Percentiles rank a stretch among this genome's conserved stretches.
These are phyloP conservation scores for Eupithecia subfuscata DNA, from an alignment of 2,888 invertebrate genomes.

Conservation along the genomic window DNA sequence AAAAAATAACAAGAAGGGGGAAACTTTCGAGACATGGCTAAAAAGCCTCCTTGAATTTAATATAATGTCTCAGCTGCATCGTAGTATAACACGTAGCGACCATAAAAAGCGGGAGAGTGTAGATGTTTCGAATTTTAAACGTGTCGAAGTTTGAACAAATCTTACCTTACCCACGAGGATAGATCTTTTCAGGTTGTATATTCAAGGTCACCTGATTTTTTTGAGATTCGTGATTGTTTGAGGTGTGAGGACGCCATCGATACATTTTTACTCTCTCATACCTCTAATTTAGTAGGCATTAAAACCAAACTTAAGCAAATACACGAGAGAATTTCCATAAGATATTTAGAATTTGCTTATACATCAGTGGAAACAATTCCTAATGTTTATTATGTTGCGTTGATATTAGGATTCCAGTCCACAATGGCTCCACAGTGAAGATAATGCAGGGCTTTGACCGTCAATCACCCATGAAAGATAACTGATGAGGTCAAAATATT, in stretches of 20 bases:
- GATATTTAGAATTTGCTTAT: no score
- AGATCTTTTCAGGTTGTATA: neutral
- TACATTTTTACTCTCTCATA: no score
- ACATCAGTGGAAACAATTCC: no score
- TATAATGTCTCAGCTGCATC: conserved; percentile 41
- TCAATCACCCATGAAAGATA: neutral
- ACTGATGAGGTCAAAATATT: neutral
- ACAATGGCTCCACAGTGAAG: neutral
- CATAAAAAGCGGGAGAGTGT: conserved; percentile 40
- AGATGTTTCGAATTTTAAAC: conserved; percentile 44
- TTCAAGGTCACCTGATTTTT: neutral
- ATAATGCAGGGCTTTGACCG: neutral
- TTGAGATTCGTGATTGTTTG: no score
- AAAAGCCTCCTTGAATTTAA: conserved; percentile 39
- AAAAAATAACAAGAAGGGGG: neutral
- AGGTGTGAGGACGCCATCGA: no score
- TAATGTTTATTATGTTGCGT: no score
- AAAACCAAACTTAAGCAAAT: neutral
- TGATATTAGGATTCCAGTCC: neutral
- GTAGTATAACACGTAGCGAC: conserved; percentile 36
- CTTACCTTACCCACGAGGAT: conserved; percentile 27
- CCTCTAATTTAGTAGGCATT: no score
- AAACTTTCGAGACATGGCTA: neutral
- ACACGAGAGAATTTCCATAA: no score
- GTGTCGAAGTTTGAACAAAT: conserved; percentile 26